Percentiles rank a stretch among this genome's conserved stretches.
These are phyloP conservation scores for Gambelia wislizenii DNA, from an alignment of 2,797 vertebrate species.

Conservation along the genomic window DNA sequence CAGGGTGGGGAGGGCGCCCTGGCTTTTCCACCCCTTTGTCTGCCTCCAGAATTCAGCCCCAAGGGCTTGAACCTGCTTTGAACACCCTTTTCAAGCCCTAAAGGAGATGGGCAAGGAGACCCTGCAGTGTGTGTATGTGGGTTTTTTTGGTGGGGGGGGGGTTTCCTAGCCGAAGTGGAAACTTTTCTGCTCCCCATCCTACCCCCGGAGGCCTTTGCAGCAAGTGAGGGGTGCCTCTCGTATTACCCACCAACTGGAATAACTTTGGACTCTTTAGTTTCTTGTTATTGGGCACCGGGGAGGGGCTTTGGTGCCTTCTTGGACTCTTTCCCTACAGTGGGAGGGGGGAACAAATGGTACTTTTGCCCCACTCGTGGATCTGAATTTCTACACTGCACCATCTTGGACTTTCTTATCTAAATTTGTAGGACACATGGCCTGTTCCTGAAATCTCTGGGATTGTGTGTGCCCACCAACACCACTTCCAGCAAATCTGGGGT, in stretches of 20 bases:
- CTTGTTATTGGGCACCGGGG: too few relatives aligned
- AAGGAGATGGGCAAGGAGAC: background rate
- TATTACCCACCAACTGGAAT: background rate
- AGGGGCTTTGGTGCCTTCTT: background rate
- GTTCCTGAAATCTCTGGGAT: background rate
- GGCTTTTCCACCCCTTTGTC: background rate
- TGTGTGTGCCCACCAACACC: fast-evolving
- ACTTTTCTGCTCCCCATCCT: too few relatives aligned
- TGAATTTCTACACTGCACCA: background rate
- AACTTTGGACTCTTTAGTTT: background rate
- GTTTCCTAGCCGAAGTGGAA: background rate
- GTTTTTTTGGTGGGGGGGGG: background rate
- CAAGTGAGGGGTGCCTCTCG: too few relatives aligned
- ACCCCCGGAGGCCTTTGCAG: background rate
- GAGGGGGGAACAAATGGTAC: too few relatives aligned
- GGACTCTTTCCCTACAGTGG: background rate
- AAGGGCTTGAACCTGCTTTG: background rate
- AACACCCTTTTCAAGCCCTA: background rate
- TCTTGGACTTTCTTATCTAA: too few relatives aligned
- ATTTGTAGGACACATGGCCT: too few relatives aligned
- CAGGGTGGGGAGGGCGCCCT: background rate
- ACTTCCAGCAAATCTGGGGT: background rate
- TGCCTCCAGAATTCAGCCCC: too few relatives aligned
- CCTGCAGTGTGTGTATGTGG: background rate
- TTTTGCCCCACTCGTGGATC: background rate